Percentiles rank a stretch among this genome's conserved stretches.
Evolutionary conservation across 2,113 vertebrate genomes (phyloP).

Genomic region (Eleginops maclovinus): DNA sequence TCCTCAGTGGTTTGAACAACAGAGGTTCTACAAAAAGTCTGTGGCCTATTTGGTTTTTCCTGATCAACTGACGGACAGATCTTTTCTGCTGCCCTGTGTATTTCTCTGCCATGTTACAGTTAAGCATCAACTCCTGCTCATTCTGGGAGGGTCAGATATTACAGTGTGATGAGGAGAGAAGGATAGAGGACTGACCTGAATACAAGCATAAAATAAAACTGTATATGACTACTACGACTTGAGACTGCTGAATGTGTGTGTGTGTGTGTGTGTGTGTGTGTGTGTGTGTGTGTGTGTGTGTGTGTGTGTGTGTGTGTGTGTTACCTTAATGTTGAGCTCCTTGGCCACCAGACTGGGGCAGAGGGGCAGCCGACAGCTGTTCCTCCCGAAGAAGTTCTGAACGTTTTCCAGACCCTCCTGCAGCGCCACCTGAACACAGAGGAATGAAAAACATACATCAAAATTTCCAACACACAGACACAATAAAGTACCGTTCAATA

Average conservation of each 20-base stretch:
- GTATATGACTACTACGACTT: too few species aligned
- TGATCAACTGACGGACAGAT: not conserved
- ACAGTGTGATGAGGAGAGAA: not conserved
- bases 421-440: slow-evolving; percentile 86
- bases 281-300: slow-evolving; percentile 10
- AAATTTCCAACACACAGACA: not conserved
- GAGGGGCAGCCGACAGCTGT: slow-evolving; percentile 92
- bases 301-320: slow-evolving; percentile 13
- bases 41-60: not conserved
- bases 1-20: not conserved
- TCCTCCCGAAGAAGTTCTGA: slow-evolving; percentile 92
- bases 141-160: not conserved
- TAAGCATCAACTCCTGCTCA: not conserved
- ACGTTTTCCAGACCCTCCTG: slow-evolving; percentile 94
- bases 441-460: not conserved
- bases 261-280: too few species aligned
- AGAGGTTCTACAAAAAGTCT: not conserved
- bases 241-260: too few species aligned
- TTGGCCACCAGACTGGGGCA: slow-evolving; percentile 95
- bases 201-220: not conserved
- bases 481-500: too few species aligned
- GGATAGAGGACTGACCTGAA: not conserved
- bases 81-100: not conserved
- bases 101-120: not conserved
- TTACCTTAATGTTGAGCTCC: slow-evolving; percentile 95